A percentile compares a stretch with the other conserved stretches of the same genome.
Evolutionary conservation across 1,140 invertebrate species (phyloP).

Genomic region (Papilio glaucus): DNA sequence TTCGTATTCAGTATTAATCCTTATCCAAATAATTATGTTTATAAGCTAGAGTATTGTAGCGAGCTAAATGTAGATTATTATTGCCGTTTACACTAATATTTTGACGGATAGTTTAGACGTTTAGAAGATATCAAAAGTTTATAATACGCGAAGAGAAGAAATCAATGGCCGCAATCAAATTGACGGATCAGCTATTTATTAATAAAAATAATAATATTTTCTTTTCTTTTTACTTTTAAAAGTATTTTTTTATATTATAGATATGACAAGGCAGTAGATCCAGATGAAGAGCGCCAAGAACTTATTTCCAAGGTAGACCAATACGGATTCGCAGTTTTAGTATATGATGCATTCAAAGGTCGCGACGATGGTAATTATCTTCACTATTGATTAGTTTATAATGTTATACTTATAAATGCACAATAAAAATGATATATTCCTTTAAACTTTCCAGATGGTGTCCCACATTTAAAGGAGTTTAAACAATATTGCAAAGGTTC

Average conservation of each 20-base stretch:
- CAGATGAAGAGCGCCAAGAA: constrained; percentile 86
- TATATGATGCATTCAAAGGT: constrained; percentile 88
- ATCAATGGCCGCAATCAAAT: too few relatives aligned
- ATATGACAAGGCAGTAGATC: constrained; percentile 87
- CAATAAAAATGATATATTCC: not conserved
- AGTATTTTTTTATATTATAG: constrained; percentile 68
- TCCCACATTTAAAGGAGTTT: constrained; percentile 87
- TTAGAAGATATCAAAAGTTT: too few relatives aligned
- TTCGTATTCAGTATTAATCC: too few relatives aligned
- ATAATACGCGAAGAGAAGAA: too few relatives aligned
- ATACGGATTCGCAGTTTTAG: constrained; percentile 91
- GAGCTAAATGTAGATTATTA: too few relatives aligned
- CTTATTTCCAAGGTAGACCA: constrained; percentile 87
- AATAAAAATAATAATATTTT: constrained; percentile 11
- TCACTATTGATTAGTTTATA: not conserved
- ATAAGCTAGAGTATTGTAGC: too few relatives aligned
- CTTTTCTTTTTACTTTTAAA: constrained; percentile 1
- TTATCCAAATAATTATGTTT: too few relatives aligned
- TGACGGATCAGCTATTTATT: too few relatives aligned
- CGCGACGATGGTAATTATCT: constrained; percentile 83
- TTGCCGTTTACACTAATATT: too few relatives aligned
- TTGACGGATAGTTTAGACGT: too few relatives aligned
- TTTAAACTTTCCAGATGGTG: constrained; percentile 84
- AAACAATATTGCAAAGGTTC: constrained; percentile 86
- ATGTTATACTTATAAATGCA: not conserved